phyloP scores from a whole-genome alignment of 2,113 vertebrate species.

The Cervus canadensis region DNA sequence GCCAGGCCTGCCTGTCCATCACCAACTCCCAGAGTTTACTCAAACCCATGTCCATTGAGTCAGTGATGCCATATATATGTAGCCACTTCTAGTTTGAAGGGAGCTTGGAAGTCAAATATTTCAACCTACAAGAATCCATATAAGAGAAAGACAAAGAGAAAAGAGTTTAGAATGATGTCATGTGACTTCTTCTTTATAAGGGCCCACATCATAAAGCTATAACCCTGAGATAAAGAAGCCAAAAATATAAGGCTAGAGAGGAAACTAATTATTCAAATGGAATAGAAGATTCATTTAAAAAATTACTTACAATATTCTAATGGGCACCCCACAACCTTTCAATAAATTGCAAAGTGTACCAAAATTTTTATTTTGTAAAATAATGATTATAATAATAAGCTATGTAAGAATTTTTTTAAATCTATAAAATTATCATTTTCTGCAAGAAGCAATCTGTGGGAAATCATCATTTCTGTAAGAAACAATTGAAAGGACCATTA shows the following conservation, averaged over 20 bases:
- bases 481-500: not conserved
- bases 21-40: not conserved
- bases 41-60: not conserved
- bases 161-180: not conserved
- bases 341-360: not conserved
- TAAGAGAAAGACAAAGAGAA: not conserved
- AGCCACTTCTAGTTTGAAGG: not conserved
- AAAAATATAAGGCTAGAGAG: not conserved
- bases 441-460: not conserved
- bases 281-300: not conserved
- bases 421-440: not conserved
- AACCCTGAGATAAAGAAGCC: not conserved
- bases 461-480: not conserved
- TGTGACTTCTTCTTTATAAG: not conserved
- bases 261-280: not conserved
- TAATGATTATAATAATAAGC: not conserved
- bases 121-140: not conserved
- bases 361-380: not conserved
- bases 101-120: not conserved
- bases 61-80: not conserved
- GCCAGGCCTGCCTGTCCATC: not conserved
- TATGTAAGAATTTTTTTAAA: not conserved
- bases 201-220: not conserved
- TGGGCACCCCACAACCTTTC: not conserved
- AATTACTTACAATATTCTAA: not conserved